Percentiles rank a stretch among this genome's conserved stretches.
Evolutionary conservation across 2,113 vertebrate species (phyloP).

Genomic region (Halcyon malimbica): DNA sequence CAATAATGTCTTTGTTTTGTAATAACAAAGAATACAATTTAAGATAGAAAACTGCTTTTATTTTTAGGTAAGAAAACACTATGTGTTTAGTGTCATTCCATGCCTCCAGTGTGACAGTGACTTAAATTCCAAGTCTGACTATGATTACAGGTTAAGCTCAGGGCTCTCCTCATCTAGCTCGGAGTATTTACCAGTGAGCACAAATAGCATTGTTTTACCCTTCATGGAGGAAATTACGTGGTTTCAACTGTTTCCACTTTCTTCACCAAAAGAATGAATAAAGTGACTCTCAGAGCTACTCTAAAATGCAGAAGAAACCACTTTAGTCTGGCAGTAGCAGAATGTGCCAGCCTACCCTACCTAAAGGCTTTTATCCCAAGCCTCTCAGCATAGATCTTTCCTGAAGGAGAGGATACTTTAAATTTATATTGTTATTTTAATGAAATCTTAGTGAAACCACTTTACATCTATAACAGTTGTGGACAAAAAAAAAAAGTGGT

Average conservation of each 20-base stretch:
- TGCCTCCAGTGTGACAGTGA: neutral
- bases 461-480: neutral
- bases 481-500: neutral
- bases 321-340: neutral
- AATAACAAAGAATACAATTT: neutral
- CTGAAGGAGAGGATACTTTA: neutral
- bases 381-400: neutral
- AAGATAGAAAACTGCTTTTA: neutral
- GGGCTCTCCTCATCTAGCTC: neutral
- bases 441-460: neutral
- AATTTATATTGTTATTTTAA: neutral
- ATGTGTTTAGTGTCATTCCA: neutral
- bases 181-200: neutral
- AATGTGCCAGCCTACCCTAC: neutral
- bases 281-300: neutral
- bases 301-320: neutral
- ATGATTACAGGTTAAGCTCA: neutral
- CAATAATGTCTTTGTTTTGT: neutral
- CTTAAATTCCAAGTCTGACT: neutral
- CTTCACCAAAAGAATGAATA: neutral
- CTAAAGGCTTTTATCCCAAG: neutral
- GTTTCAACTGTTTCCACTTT: neutral
- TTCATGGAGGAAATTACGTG: neutral
- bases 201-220: neutral
- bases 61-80: constrained; percentile 1